Evolutionary conservation across 2,113 vertebrate species (phyloP).

Genomic region (Delphinus delphis): DNA sequence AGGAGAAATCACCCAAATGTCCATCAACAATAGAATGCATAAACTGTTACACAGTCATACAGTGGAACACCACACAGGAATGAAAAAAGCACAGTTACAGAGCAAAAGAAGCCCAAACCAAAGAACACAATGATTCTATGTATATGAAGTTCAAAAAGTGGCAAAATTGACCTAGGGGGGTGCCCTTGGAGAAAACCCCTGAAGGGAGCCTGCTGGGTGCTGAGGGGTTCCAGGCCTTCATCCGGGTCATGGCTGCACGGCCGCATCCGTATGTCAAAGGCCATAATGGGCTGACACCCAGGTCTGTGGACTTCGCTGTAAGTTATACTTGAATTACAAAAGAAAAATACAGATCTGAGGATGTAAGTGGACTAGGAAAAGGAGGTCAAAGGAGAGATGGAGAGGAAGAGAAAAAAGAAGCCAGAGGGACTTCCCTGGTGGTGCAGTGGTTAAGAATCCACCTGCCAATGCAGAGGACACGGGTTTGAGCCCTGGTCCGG

Average conservation of each 20-base stretch:
- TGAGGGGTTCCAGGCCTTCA: neutral
- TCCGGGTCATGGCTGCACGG: neutral
- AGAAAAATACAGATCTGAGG: neutral
- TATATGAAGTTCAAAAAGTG: neutral
- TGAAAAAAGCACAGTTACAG: too few species aligned
- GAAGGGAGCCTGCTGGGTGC: neutral
- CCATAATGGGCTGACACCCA: neutral
- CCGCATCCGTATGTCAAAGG: neutral
- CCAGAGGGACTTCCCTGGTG: too few species aligned
- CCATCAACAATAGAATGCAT: neutral
- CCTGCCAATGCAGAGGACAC: too few species aligned
- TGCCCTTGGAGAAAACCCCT: fast-evolving
- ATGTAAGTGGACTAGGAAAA: neutral
- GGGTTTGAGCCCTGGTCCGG: too few species aligned
- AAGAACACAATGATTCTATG: neutral
- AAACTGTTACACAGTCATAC: neutral
- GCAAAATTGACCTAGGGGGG: neutral
- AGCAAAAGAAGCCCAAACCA: neutral
- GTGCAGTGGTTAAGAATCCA: too few species aligned
- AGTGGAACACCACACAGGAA: neutral
- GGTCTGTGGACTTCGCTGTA: neutral
- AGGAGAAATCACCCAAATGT: neutral
- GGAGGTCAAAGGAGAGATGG: neutral
- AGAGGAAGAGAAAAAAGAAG: neutral
- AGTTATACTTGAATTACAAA: neutral